A percentile compares a stretch with the other conserved stretches of the same genome.
Conservation (phyloP, 35 echinoderm and acorn worm species). For the Strongylocentrotus purpuratus region DNA sequence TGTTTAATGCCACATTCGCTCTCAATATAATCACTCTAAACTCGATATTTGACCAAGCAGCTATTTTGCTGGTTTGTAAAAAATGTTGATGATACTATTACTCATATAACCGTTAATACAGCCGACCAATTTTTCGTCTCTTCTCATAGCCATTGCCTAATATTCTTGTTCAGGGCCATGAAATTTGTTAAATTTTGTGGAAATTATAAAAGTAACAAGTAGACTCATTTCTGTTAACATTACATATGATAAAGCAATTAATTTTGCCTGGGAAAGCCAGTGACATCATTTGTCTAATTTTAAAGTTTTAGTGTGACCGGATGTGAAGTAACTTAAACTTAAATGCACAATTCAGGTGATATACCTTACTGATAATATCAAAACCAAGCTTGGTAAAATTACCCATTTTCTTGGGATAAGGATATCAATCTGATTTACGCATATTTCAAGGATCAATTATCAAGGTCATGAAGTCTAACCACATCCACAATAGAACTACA, state of each 20-base stretch:
- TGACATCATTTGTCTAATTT: not conserved
- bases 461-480: not conserved
- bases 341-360: not conserved
- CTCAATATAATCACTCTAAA: too few relatives aligned
- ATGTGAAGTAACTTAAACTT: too few relatives aligned
- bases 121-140: too few relatives aligned
- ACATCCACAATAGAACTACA: not conserved
- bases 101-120: too few relatives aligned
- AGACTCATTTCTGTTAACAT: not conserved
- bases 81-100: too few relatives aligned
- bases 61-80: too few relatives aligned
- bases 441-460: constrained; percentile 5
- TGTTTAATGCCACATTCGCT: too few relatives aligned
- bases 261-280: not conserved
- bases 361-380: not conserved
- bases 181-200: too few relatives aligned
- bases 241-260: not conserved
- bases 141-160: too few relatives aligned
- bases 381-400: not conserved
- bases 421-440: not conserved
- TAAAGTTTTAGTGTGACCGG: too few relatives aligned
- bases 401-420: not conserved
- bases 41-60: too few relatives aligned
- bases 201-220: not conserved
- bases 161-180: too few relatives aligned